Evolutionary conservation across 1,140 invertebrate species (phyloP).

Genomic region (Drosophila bocki): DNA sequence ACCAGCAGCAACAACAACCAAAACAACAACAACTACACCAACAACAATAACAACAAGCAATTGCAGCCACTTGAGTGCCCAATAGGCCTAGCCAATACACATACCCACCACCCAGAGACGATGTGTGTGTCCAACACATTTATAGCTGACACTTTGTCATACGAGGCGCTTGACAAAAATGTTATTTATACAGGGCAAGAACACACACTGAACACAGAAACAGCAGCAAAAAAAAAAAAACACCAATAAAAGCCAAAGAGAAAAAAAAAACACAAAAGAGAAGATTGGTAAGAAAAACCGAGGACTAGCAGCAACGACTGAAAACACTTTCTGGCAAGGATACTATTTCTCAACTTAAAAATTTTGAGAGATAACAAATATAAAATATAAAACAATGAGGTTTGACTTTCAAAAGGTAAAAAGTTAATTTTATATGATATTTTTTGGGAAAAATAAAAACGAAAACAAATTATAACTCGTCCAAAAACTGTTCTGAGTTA

Average conservation of each 20-base stretch:
- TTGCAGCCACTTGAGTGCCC: conserved; percentile 77
- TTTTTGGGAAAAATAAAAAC: no score
- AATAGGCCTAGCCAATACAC: conserved; percentile 54
- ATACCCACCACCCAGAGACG: not conserved
- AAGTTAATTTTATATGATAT: no score
- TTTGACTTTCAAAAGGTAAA: no score
- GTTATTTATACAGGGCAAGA: conserved; percentile 72
- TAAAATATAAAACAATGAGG: no score
- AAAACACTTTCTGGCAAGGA: no score
- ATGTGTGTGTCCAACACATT: conserved; percentile 65
- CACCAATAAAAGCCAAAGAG: not conserved
- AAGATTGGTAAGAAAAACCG: not conserved
- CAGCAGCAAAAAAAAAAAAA: not conserved
- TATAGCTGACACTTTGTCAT: conserved; percentile 77
- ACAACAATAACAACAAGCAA: conserved; percentile 42
- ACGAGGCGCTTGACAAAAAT: conserved; percentile 77
- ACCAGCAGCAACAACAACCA: conserved; percentile 31
- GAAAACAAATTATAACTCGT: no score
- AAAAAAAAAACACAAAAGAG: conserved; percentile 5
- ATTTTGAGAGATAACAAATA: not conserved
- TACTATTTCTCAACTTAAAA: not conserved
- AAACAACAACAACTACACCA: conserved; percentile 33
- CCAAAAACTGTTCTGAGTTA: no score
- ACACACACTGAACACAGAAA: conserved; percentile 25
- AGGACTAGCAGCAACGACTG: not conserved